Conservation (phyloP, 2,797 vertebrate species). For the Lagorchestes hirsutus region DNA sequence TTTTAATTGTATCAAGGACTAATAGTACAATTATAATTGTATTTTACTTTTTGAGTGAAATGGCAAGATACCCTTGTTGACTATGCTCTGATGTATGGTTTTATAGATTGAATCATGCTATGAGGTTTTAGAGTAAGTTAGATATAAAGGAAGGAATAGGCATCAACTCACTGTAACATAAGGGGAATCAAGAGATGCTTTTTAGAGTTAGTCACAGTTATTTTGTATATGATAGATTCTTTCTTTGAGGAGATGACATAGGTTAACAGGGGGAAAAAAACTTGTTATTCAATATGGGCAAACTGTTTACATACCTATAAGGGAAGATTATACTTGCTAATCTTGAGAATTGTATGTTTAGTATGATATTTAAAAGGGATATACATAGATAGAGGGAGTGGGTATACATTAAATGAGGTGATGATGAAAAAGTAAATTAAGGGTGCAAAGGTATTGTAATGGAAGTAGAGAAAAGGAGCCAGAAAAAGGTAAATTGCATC, state of each 20-base stretch:
- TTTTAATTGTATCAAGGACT: neutral
- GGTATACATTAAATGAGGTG: no score
- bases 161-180: neutral
- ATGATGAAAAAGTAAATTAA: no score
- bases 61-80: neutral
- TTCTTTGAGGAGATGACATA: neutral
- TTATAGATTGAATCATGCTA: neutral
- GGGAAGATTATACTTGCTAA: no score
- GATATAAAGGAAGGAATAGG: neutral
- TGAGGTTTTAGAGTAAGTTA: neutral
- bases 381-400: no score
- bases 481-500: no score
- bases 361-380: no score
- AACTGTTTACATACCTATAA: no score
- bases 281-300: no score
- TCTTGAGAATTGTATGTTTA: no score
- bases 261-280: no score
- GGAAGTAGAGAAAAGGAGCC: no score
- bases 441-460: no score
- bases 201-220: neutral
- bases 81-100: neutral
- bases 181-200: neutral
- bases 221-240: neutral
- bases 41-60: neutral
- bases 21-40: neutral